phyloP scores from a whole-genome alignment of 2,113 vertebrate species.

The Crotalus tigris region DNA sequence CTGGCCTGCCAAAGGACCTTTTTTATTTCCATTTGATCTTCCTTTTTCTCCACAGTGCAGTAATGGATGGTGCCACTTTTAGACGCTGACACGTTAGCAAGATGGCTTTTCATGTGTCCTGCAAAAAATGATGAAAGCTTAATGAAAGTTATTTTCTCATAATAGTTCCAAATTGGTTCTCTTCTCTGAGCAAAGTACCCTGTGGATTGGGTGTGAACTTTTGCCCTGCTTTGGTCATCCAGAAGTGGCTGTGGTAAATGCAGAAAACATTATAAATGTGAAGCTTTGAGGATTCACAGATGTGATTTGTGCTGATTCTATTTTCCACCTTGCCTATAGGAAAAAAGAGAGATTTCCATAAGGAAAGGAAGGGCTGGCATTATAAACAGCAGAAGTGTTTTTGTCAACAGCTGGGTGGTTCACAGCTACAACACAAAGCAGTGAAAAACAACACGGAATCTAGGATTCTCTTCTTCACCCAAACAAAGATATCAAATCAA shows the following conservation, averaged over 20 bases:
- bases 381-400: not conserved
- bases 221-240: constrained; percentile 51
- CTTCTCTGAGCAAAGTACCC: constrained; percentile 35
- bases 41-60: constrained; percentile 39
- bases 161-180: constrained; percentile 60
- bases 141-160: constrained; percentile 70
- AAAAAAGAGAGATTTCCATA: constrained; percentile 1
- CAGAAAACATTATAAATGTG: constrained; percentile 28
- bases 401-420: not conserved
- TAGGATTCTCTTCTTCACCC: not conserved
- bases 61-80: constrained; percentile 61
- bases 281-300: constrained; percentile 30
- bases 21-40: constrained; percentile 55
- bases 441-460: not conserved
- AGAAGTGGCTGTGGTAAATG: constrained; percentile 35
- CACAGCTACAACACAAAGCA: constrained; percentile 12
- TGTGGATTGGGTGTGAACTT: constrained; percentile 57
- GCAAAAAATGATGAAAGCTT: constrained; percentile 66
- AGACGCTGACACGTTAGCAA: constrained; percentile 62
- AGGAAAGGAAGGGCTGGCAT: constrained; percentile 6
- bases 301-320: constrained; percentile 29
- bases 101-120: constrained; percentile 49
- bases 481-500: constrained; percentile 24
- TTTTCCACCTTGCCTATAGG: not conserved
- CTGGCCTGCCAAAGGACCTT: constrained; percentile 30